These are phyloP conservation scores for Pionites leucogaster DNA, from an alignment of 2,113 vertebrate genomes.

Conservation along the genomic window DNA sequence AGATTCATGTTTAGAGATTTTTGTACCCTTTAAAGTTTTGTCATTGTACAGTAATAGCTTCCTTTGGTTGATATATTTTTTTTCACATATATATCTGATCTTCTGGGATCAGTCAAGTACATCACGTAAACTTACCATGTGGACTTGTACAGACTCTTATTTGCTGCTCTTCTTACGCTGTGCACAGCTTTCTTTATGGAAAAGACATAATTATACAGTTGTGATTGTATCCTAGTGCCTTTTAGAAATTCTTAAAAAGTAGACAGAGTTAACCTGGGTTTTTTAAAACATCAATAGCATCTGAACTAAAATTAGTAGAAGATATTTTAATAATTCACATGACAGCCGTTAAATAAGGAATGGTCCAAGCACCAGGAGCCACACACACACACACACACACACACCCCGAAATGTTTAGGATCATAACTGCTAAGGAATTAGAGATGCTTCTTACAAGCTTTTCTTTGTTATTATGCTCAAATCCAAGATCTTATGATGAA, in stretches of 20 bases:
- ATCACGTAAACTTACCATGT: background rate
- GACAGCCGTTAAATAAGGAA: background rate
- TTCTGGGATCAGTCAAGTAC: background rate
- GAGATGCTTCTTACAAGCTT: background rate
- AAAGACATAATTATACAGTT: background rate
- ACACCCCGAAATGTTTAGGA: fast-evolving
- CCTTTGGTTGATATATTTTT: background rate
- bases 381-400: too few relatives aligned
- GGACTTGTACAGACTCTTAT: background rate
- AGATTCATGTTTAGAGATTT: background rate
- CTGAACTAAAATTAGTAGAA: background rate
- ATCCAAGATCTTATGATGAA: background rate
- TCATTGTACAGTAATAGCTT: background rate
- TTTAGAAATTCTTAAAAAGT: background rate
- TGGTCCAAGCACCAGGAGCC: background rate
- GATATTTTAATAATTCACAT: background rate
- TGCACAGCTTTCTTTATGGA: background rate
- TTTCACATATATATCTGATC: background rate
- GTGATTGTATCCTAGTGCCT: background rate
- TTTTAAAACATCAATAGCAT: background rate
- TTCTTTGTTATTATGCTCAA: background rate
- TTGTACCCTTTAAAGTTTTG: background rate
- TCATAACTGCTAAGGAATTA: background rate
- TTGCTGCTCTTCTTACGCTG: background rate
- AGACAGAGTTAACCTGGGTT: background rate